These are phyloP conservation scores for Xestia rhomboidea DNA, from an alignment of 2,888 invertebrate species.

Conservation along the genomic window DNA sequence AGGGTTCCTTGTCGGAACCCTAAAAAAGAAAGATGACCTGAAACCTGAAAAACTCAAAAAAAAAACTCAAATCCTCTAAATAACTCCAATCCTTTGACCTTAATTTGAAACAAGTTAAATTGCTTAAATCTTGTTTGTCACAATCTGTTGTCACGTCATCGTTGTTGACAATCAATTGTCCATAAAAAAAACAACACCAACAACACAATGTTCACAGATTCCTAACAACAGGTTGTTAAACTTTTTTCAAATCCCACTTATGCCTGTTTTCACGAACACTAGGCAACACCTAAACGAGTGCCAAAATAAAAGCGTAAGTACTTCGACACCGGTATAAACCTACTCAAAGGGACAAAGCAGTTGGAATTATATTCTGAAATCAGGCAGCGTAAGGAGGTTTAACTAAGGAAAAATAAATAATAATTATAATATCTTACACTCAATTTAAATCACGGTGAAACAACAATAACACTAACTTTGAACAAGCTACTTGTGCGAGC, in stretches of 20 bases:
- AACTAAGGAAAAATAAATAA: not conserved
- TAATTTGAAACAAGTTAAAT: not conserved
- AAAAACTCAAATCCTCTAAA: too few species aligned
- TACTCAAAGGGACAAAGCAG: too few species aligned
- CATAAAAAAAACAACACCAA: not conserved
- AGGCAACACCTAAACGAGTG: not conserved
- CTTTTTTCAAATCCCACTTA: not conserved
- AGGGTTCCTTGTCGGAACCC: too few species aligned
- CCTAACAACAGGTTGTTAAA: not conserved
- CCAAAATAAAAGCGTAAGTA: not conserved
- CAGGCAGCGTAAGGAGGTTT: not conserved
- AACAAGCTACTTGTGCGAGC: not conserved
- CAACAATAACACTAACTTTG: conserved; percentile 15
- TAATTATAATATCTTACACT: conserved; percentile 19
- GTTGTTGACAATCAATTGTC: not conserved
- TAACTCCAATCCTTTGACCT: not conserved
- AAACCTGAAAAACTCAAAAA: too few species aligned
- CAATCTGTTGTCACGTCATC: not conserved
- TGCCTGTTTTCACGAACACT: not conserved
- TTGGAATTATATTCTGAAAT: not conserved
- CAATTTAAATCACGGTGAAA: not conserved
- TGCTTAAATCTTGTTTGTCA: not conserved
- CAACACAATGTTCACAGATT: not conserved
- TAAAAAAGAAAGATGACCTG: too few species aligned
- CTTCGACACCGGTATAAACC: too few species aligned